A percentile compares a stretch with the other conserved stretches of the same genome.
Evolutionary conservation across 2,888 invertebrate genomes (phyloP).

Genomic region (Drosophila neutralis): DNA sequence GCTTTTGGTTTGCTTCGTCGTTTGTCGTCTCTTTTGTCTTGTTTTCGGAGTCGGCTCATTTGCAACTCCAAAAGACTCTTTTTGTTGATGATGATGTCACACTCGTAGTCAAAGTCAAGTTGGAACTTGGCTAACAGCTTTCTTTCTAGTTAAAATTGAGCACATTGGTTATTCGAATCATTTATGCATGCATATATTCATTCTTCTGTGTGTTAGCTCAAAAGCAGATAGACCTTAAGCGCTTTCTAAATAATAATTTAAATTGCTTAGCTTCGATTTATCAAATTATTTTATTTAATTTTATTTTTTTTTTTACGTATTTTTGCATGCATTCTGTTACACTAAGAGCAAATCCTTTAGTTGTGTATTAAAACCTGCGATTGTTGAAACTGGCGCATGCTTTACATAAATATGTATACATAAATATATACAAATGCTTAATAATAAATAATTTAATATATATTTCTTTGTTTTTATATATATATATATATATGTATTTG

Average conservation of each 20-base stretch:
- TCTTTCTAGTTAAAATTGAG: constrained; percentile 60
- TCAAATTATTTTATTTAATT: constrained; percentile 40
- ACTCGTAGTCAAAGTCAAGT: constrained; percentile 58
- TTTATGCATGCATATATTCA: constrained; percentile 30
- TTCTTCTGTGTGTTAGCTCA: constrained; percentile 49
- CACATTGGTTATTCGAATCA: constrained; percentile 59
- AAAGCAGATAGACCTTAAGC: constrained; percentile 70
- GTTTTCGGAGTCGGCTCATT: constrained; percentile 12
- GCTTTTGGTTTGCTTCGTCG: constrained; percentile 80
- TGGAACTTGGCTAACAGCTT: constrained; percentile 32
- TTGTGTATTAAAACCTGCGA: constrained; percentile 54
- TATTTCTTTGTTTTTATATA: constrained; percentile 30
- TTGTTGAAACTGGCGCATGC: constrained; percentile 56
- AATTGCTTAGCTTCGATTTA: constrained; percentile 57
- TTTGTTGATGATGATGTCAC: constrained; percentile 58
- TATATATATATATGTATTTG: constrained; percentile 32
- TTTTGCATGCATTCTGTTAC: constrained; percentile 50
- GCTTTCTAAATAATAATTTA: constrained; percentile 53
- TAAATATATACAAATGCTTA: constrained; percentile 62
- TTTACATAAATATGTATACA: constrained; percentile 38
- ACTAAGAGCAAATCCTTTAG: constrained; percentile 60
- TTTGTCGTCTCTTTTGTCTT: constrained; percentile 46
- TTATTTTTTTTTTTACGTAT: constrained; percentile 44
- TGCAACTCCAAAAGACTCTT: constrained; percentile 50
- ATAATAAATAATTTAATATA: constrained; percentile 58